phyloP scores from a whole-genome alignment of 2,797 vertebrate species.

The Ficedula albicollis region DNA sequence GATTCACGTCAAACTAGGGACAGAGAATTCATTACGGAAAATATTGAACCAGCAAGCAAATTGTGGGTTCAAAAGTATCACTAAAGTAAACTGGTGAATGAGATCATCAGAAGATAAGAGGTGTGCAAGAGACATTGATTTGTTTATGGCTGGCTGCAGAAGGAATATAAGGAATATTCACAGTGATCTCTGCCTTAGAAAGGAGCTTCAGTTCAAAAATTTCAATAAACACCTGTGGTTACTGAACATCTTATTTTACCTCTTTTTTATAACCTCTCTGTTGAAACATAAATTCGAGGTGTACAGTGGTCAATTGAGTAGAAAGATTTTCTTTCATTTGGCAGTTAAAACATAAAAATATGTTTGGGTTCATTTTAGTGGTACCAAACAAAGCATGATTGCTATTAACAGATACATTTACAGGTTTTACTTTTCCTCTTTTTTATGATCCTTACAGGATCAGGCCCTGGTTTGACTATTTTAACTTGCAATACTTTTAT shows the following conservation, averaged over 20 bases:
- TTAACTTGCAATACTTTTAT: neutral
- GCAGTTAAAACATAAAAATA: neutral
- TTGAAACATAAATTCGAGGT: neutral
- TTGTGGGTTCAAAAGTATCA: neutral
- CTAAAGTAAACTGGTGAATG: neutral
- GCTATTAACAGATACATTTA: neutral
- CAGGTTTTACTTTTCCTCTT: neutral
- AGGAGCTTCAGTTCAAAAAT: neutral
- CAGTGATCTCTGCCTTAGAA: neutral
- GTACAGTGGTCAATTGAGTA: neutral
- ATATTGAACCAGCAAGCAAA: neutral
- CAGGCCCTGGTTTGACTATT: neutral
- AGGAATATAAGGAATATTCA: neutral
- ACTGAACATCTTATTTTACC: neutral
- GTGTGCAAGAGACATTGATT: neutral
- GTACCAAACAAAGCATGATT: neutral
- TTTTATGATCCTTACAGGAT: neutral
- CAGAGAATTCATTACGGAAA: slow-evolving; percentile 2
- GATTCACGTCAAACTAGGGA: slow-evolving; percentile 33
- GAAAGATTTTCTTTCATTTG: neutral
- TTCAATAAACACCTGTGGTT: neutral
- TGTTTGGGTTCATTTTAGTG: neutral
- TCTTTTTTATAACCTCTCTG: neutral
- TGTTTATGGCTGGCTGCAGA: neutral
- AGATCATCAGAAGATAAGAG: neutral